Evolutionary conservation across 1,140 invertebrate species (phyloP).

Genomic region (Drosophila pallidifrons): DNA sequence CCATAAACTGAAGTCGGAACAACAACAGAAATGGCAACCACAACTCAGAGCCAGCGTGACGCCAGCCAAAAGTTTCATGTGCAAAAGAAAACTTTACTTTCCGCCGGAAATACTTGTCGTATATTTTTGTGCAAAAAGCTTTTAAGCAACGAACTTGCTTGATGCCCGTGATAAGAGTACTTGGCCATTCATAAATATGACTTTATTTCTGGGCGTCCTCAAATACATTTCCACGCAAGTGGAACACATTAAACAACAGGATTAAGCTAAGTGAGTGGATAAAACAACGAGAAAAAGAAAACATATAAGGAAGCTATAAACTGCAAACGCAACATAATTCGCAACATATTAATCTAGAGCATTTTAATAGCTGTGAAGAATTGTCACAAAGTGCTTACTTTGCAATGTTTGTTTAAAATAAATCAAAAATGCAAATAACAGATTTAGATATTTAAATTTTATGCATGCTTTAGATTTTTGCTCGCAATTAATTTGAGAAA

Average conservation of each 20-base stretch:
- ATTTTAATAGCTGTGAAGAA: constrained; percentile 3
- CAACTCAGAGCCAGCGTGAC: constrained; percentile 70
- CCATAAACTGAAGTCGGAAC: constrained; percentile 33
- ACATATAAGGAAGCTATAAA: neutral
- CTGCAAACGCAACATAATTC: constrained; percentile 9
- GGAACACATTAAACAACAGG: constrained; percentile 62
- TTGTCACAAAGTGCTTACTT: neutral
- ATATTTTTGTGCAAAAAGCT: constrained; percentile 43
- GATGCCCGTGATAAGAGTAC: constrained; percentile 30
- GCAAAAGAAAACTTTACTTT: constrained; percentile 44
- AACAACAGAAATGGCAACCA: constrained; percentile 30
- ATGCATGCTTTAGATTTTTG: too few relatives aligned
- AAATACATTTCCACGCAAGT: constrained; percentile 50
- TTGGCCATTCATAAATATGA: constrained; percentile 61
- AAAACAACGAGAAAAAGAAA: constrained; percentile 6
- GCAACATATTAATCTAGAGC: constrained; percentile 23
- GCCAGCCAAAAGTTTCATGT: constrained; percentile 64
- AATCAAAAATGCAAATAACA: too few relatives aligned
- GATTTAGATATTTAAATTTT: too few relatives aligned
- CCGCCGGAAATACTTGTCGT: constrained; percentile 15
- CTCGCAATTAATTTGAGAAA: too few relatives aligned
- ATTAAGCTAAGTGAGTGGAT: constrained; percentile 64
- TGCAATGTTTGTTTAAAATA: too few relatives aligned
- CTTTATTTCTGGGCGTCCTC: constrained; percentile 22
- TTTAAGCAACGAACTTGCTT: constrained; percentile 55